Evolutionary conservation across 92 coral and sea anemone genomes (phyloP).

Genomic region (Muricea muricata): DNA sequence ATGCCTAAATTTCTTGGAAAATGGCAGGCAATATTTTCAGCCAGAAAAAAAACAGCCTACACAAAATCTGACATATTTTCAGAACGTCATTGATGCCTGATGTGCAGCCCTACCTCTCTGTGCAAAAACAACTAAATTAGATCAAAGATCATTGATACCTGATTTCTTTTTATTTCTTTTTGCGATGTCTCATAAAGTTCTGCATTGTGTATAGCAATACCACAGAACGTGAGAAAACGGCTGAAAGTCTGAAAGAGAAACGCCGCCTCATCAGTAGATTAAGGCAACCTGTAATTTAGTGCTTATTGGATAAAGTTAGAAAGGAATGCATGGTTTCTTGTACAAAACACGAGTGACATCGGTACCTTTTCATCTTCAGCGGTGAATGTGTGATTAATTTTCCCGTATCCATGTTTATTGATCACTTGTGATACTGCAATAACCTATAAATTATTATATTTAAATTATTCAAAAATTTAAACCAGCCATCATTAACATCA

Average conservation of each 20-base stretch:
- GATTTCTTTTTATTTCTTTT: conserved; percentile 95
- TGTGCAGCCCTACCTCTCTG: too few species aligned
- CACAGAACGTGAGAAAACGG: conserved; percentile 95
- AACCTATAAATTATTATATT: conserved; percentile 72
- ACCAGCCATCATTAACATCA: too few species aligned
- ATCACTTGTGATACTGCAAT: conserved; percentile 99
- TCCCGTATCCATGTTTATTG: conserved; percentile 79
- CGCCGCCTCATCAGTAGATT: too few species aligned
- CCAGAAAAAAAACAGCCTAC: too few species aligned
- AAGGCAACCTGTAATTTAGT: too few species aligned
- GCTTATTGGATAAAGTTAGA: too few species aligned
- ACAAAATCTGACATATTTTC: too few species aligned
- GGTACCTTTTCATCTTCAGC: conserved; percentile 91
- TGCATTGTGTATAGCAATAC: conserved; percentile 96
- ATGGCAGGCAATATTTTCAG: too few species aligned
- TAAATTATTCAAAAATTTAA: too few species aligned
- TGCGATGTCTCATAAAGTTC: conserved; percentile 95
- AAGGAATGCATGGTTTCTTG: too few species aligned
- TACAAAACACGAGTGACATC: neutral
- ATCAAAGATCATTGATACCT: conserved; percentile 56
- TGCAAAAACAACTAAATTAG: too few species aligned
- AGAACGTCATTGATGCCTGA: neutral
- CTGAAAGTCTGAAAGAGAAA: conserved; percentile 75
- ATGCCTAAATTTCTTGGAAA: too few species aligned
- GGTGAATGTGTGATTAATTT: conserved; percentile 82